Evolutionary conservation across 2,113 vertebrate species (phyloP), one percentile per base, ranked within the genome.

Genomic region (Serinus canaria): DNA sequence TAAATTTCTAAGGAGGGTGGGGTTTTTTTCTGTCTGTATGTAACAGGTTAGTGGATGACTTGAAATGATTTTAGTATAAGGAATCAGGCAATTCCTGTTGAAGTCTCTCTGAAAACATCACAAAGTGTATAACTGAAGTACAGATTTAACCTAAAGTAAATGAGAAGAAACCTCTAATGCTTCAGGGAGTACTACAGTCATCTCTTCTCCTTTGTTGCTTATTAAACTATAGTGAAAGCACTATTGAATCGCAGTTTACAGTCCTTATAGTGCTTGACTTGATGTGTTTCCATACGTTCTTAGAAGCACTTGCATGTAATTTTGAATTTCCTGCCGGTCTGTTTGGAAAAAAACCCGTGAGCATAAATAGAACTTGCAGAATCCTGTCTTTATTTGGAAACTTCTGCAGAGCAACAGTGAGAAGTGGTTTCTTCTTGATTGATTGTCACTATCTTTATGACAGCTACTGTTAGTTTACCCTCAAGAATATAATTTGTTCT

Each of bases 1-100:
- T 31, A 43, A 24, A 14, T 49, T 86, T 73, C 22, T n/a, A 28
- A 66, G 47, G 18, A 55, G 30, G 10, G 11, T 56, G 39, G 6
- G 13, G 0, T 2, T 31, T 50, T 60, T 31, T 60, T 27, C 17
- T 6, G 13, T 41, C 17, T 4, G 0, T 10, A 3, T 28, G 28
- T 85, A 46, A 46, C 28, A 86, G 23, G 9, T 37, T 69, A 76
- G 41, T 31, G 15, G 69, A 62, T 74, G 16, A 80, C 7, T 39
- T 33, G 7, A 53, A 73, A 27, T 33, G 4, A 2, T 43, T 77
- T 80, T 70, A 30, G 15, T 35, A 4, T 47, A 13, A 66, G 47
- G 7, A 58, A 41, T 74, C 12, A 13, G 33, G 10, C 24, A 56
- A 20, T 69, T 79, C 13, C 1, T 47, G 4, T 35, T 62, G 68